Evolutionary conservation across 2,113 vertebrate species (phyloP).

Genomic region (Rhynchomys soricoides): DNA sequence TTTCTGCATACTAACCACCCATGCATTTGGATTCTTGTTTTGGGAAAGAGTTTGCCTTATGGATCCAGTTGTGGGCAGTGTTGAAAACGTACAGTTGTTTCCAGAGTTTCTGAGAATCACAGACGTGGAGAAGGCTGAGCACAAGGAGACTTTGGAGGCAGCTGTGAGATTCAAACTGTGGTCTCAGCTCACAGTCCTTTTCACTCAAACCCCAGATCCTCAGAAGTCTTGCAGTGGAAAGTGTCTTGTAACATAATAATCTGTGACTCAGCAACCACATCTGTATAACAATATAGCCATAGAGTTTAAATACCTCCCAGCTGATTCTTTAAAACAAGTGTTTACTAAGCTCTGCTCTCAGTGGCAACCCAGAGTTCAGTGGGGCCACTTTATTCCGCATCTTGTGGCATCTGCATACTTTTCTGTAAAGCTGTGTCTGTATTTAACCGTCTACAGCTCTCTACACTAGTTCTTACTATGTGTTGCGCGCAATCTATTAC

Average conservation of each 20-base stretch:
- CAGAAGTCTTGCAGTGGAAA: not conserved
- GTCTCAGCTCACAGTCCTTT: not conserved
- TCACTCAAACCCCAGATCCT: not conserved
- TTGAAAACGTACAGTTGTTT: not conserved
- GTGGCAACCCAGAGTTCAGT: not conserved
- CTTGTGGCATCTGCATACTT: not conserved
- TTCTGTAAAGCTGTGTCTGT: not conserved
- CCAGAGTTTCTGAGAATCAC: not conserved
- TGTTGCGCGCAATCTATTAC: fast-evolving
- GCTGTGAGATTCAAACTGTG: not conserved
- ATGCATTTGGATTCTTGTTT: not conserved
- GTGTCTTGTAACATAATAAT: not conserved
- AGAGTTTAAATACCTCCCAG: not conserved
- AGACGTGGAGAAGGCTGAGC: not conserved
- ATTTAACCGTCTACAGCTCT: not conserved
- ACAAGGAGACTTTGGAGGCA: not conserved
- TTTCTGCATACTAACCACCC: not conserved
- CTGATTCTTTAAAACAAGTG: not conserved
- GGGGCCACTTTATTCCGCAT: too few relatives aligned
- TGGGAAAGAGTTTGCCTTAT: not conserved
- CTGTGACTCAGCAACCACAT: not conserved
- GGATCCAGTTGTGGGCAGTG: not conserved
- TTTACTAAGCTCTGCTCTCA: not conserved
- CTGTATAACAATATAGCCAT: not conserved
- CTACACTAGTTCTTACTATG: not conserved